Base-by-base conservation (phyloP, 2,888 invertebrate species). In the Heliconius erato region DNA sequence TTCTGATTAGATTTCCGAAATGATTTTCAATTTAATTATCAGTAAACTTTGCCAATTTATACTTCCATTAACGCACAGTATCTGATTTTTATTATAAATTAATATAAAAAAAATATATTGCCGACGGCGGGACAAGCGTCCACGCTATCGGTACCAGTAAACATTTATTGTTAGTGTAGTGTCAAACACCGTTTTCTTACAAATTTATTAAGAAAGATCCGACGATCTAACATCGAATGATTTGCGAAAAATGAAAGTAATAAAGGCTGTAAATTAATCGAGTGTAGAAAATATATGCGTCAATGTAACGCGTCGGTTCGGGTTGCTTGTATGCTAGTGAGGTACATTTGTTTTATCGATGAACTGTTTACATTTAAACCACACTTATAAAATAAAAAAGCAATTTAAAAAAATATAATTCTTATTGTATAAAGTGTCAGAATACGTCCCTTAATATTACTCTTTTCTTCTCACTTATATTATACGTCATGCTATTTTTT, bases 251-350 rank as follows among this genome's bases (percentile, higher is more conserved):
- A 91, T 91, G 91, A 92, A 89, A 90, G 92, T 92, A 93, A 92
- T 93, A 90, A 32, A 87, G 88, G 89, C 89, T 91, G 93, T 94
- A 93, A 94, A 94, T 94, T 94, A 92, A 92, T 91, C 90, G 89
- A 89, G 90, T 91, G 91, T 93, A 91, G 91, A 92, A 92, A 94
- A 93, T 92, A 91, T 92, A 92, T 91, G 91, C 91, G 90, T 91
- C 91, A 90, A 93, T 92, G 91, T 90, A 90, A 89, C 89, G 90
- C 91, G 90, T 86, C 88, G 87, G 89, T 85, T 88, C 88, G 88
- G 88, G 85, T 87, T 89, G 88, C 88, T 88, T 82, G 85, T 85
- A 72, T 79, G 40, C 63, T 84, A 87, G 93, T 91, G 93, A 92
- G 92, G 94, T 91, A 85, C 88, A 28, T 72, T 85, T 91, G 92